Percentiles rank a stretch among this genome's conserved stretches.
Conservation (phyloP, 2,888 invertebrate species). For the Imbricaverruca yamaguchii region DNA sequence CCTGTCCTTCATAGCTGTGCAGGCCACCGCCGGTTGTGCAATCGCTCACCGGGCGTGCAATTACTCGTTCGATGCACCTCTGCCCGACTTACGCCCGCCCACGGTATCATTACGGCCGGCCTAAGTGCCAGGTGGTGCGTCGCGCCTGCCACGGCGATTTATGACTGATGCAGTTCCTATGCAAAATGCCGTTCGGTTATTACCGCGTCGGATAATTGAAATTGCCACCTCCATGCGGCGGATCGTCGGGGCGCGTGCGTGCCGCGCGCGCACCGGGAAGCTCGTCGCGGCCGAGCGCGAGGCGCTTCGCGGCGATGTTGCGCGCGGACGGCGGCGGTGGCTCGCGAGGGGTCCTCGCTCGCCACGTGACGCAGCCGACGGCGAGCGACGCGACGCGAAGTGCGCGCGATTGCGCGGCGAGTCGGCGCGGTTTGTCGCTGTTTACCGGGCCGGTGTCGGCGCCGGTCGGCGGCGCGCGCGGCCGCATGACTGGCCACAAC, state of each 20-base stretch:
- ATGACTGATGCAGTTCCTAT: slow-evolving; percentile 2
- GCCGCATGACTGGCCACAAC: slow-evolving; percentile 1
- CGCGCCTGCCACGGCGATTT: not conserved
- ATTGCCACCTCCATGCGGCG: not conserved
- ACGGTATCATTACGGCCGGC: not conserved
- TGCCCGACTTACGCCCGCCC: not conserved
- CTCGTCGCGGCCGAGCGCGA: too few relatives aligned
- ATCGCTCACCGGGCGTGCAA: too few relatives aligned
- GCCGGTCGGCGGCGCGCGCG: not conserved
- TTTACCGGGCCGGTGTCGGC: not conserved
- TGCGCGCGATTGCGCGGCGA: not conserved
- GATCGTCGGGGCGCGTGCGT: not conserved
- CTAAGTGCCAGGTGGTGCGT: not conserved
- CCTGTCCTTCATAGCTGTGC: too few relatives aligned
- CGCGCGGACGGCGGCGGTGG: not conserved
- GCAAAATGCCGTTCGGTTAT: not conserved
- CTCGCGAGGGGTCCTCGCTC: not conserved
- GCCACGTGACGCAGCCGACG: not conserved
- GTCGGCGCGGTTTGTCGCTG: slow-evolving; percentile 5
- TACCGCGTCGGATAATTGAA: not conserved
- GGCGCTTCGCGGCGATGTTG: too few relatives aligned
- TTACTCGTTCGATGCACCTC: too few relatives aligned
- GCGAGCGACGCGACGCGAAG: not conserved
- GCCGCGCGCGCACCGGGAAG: not conserved
- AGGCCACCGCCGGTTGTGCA: too few relatives aligned